Percentiles rank a stretch among this genome's conserved stretches.
Evolutionary conservation across 2,888 invertebrate species (phyloP).

Genomic region (Heteromyza rotundicornis): DNA sequence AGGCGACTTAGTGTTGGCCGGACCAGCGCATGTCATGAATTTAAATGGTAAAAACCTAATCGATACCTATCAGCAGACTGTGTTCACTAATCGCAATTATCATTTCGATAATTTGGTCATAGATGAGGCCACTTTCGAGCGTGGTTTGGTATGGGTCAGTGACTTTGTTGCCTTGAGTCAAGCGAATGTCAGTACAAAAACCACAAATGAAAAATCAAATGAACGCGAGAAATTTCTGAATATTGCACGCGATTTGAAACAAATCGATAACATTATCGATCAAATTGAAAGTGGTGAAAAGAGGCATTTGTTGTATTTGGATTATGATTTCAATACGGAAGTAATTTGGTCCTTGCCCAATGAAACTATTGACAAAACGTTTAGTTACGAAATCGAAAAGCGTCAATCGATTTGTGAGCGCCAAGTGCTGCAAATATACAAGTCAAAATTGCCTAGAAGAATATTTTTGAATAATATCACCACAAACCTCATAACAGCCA

Average conservation of each 20-base stretch:
- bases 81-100: slow-evolving; percentile 46
- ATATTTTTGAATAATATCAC: slow-evolving; percentile 41
- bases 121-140: slow-evolving; percentile 43
- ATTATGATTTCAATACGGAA: slow-evolving; percentile 35
- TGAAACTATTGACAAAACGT: slow-evolving; percentile 27
- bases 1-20: slow-evolving; percentile 41
- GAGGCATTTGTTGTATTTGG: slow-evolving; percentile 44
- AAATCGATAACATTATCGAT: slow-evolving; percentile 8
- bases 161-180: neutral
- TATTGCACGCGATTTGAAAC: slow-evolving; percentile 16
- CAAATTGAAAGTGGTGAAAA: neutral
- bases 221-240: slow-evolving; percentile 17
- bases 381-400: slow-evolving; percentile 27
- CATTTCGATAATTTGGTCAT: slow-evolving; percentile 48
- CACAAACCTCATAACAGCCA: slow-evolving; percentile 29
- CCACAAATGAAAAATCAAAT: slow-evolving; percentile 1
- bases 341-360: slow-evolving; percentile 37
- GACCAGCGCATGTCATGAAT: slow-evolving; percentile 46
- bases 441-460: slow-evolving; percentile 24
- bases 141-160: slow-evolving; percentile 35
- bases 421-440: slow-evolving; percentile 37
- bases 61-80: slow-evolving; percentile 44
- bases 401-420: slow-evolving; percentile 35
- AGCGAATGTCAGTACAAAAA: neutral
- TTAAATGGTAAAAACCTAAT: slow-evolving; percentile 47